These are phyloP conservation scores for Philaethria dido DNA, from an alignment of 2,888 invertebrate genomes.

Conservation along the genomic window DNA sequence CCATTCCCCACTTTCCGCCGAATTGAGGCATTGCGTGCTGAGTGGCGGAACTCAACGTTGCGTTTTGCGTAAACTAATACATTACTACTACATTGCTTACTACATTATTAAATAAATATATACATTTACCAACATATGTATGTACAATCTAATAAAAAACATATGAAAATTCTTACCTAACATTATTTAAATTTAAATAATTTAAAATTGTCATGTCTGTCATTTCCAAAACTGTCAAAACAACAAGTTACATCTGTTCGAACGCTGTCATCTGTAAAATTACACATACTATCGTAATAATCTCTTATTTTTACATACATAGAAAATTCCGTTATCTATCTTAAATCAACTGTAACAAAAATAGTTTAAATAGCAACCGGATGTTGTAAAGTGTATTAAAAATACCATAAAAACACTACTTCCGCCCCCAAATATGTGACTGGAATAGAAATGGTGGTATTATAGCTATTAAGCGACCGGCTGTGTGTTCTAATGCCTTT, in stretches of 20 bases:
- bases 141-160: neutral
- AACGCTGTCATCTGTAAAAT: constrained; percentile 15
- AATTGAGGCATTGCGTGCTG: too few relatives aligned
- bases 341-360: constrained; percentile 38
- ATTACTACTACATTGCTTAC: too few relatives aligned
- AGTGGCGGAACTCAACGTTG: too few relatives aligned
- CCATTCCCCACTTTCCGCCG: too few relatives aligned
- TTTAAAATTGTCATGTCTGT: neutral
- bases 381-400: constrained; percentile 65
- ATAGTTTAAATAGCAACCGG: constrained; percentile 52
- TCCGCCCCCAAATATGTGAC: constrained; percentile 69
- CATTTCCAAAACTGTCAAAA: neutral
- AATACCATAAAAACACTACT: constrained; percentile 56
- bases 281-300: constrained; percentile 1
- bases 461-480: constrained; percentile 52
- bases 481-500: constrained; percentile 45
- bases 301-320: constrained; percentile 20
- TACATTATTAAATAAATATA: too few relatives aligned
- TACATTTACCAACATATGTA: too few relatives aligned
- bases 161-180: neutral
- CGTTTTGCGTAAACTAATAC: too few relatives aligned
- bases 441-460: constrained; percentile 71
- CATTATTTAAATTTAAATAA: neutral
- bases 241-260: neutral
- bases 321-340: constrained; percentile 33